Conservation (phyloP, 1,140 invertebrate species). For the Calliopsis andreniformis region DNA sequence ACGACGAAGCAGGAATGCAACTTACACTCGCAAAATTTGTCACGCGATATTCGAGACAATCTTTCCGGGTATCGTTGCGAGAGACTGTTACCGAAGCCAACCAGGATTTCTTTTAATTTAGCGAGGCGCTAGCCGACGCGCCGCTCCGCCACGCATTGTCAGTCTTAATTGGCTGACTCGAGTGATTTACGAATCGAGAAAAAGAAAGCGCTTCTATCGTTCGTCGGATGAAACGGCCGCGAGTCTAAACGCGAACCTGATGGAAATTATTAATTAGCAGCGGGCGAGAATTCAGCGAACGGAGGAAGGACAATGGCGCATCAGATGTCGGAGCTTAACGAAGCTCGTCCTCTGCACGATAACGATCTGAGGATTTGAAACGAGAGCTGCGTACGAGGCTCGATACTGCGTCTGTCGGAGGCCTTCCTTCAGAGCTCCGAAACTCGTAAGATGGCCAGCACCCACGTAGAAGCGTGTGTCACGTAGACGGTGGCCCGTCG, state of each 20-base stretch:
- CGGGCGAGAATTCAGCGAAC: conserved; percentile 18
- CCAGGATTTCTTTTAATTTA: conserved; percentile 62
- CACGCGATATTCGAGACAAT: conserved; percentile 34
- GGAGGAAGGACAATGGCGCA: conserved; percentile 24
- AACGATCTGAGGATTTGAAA: conserved; percentile 55
- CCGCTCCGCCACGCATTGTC: conserved; percentile 40
- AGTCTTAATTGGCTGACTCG: conserved; percentile 57
- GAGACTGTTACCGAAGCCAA: conserved; percentile 37
- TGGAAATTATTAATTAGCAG: conserved; percentile 54
- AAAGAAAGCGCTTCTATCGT: conserved; percentile 54
- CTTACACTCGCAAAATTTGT: too few species aligned
- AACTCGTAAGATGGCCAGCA: conserved; percentile 63
- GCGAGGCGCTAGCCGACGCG: conserved; percentile 10
- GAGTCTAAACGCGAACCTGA: conserved; percentile 34
- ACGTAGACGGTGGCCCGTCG: conserved; percentile 61
- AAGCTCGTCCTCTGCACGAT: conserved; percentile 35
- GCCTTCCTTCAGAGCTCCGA: conserved; percentile 48
- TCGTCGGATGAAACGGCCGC: conserved; percentile 46
- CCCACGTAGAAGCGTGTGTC: conserved; percentile 63
- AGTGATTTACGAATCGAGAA: conserved; percentile 58
- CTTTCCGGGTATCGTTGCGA: conserved; percentile 55
- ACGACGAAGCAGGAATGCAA: not conserved
- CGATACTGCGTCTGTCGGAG: too few species aligned
- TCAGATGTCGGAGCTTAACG: conserved; percentile 45
- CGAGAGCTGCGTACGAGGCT: too few species aligned